Evolutionary conservation across 2,888 invertebrate genomes (phyloP).

Genomic region (Ferrisia virgata): DNA sequence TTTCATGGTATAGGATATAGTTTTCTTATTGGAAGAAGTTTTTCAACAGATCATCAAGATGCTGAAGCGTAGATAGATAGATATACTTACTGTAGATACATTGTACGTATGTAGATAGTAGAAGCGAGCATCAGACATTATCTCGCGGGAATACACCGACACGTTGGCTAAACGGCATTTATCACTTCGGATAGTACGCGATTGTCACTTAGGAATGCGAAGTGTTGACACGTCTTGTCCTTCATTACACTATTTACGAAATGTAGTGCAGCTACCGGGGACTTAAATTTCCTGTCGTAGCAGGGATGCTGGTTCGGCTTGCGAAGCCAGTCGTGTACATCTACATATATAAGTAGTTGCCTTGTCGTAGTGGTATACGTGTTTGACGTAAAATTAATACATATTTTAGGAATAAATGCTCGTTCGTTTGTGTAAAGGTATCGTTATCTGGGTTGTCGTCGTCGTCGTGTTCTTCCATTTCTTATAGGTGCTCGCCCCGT

Average conservation of each 20-base stretch:
- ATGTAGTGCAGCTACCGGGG: conserved; percentile 10
- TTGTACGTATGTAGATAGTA: too few relatives aligned
- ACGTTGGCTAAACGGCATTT: conserved; percentile 13
- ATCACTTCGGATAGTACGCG: conserved; percentile 12
- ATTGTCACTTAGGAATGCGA: conserved; percentile 26
- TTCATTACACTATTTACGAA: conserved; percentile 37
- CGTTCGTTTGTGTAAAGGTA: neutral
- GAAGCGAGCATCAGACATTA: neutral
- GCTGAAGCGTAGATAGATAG: neutral
- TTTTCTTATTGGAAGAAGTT: neutral
- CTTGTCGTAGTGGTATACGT: neutral
- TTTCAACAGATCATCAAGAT: conserved; percentile 2
- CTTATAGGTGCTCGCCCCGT: too few relatives aligned
- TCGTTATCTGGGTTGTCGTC: neutral
- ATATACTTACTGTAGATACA: too few relatives aligned
- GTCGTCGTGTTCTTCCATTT: neutral
- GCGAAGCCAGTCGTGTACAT: neutral
- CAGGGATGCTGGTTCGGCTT: neutral
- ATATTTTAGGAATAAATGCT: conserved; percentile 36
- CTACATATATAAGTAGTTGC: too few relatives aligned
- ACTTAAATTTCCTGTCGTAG: neutral
- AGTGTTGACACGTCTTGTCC: conserved; percentile 41
- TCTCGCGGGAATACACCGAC: conserved; percentile 12
- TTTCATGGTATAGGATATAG: too few relatives aligned
- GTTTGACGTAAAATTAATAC: conserved; percentile 34